Percentiles rank a stretch among this genome's conserved stretches.
Conservation (phyloP, 2,888 invertebrate genomes). For the Gymnosoma rotundatum region DNA sequence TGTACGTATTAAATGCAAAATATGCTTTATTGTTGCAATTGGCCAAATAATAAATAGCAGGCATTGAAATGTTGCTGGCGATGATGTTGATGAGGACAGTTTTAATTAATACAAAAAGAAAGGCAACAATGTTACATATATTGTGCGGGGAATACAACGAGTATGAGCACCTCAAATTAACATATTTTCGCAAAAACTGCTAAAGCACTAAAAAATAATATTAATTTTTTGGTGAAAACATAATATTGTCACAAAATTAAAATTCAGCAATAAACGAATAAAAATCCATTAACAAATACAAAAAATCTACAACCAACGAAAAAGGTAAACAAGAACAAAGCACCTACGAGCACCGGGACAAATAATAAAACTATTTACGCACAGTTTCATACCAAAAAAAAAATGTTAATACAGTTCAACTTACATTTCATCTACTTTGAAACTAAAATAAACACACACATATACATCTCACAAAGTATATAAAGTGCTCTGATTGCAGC, state of each 20-base stretch:
- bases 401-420: not conserved
- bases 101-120: not conserved
- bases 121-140: slow-evolving; percentile 30
- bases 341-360: not conserved
- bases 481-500: not conserved
- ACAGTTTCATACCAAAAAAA: not conserved
- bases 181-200: not conserved
- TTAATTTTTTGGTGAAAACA: slow-evolving; percentile 9
- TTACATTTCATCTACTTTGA: slow-evolving; percentile 24
- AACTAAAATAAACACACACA: not conserved
- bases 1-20: not conserved
- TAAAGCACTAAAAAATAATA: slow-evolving; percentile 1
- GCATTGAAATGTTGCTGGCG: slow-evolving; percentile 16
- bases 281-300: not conserved
- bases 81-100: slow-evolving; percentile 17
- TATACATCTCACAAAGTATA: not conserved
- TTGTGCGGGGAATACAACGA: slow-evolving; percentile 4
- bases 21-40: slow-evolving; percentile 61
- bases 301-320: not conserved
- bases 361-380: slow-evolving; percentile 22
- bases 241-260: slow-evolving; percentile 29
- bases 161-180: slow-evolving; percentile 31
- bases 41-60: slow-evolving; percentile 55
- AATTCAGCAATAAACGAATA: not conserved
- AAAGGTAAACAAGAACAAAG: not conserved